Conservation (phyloP, 2,113 vertebrate genomes). For the Archilochus colubris region DNA sequence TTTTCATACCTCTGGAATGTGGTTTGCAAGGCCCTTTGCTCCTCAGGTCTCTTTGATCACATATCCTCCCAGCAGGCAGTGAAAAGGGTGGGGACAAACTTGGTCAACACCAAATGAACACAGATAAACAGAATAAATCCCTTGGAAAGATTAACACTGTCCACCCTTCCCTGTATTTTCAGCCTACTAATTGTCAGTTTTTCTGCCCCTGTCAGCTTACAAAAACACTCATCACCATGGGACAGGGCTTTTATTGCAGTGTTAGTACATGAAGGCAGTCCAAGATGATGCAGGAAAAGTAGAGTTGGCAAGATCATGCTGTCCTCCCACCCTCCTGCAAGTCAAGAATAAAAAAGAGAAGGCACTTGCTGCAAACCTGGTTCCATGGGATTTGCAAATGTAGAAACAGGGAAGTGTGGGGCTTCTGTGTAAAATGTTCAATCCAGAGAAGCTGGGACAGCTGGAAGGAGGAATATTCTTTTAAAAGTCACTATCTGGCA, state of each 20-base stretch:
- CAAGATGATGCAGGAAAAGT: neutral
- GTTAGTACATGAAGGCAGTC: rapidly evolving
- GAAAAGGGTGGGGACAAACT: neutral
- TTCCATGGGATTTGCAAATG: neutral
- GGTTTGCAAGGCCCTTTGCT: neutral
- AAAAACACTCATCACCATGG: neutral
- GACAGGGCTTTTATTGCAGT: neutral
- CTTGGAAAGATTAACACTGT: neutral
- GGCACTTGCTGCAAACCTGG: neutral
- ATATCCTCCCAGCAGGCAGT: neutral
- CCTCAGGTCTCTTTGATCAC: neutral
- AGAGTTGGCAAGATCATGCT: neutral
- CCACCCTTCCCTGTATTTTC: neutral
- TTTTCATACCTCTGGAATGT: neutral
- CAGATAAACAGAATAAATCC: neutral
- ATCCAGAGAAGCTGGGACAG: neutral
- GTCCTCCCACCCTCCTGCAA: neutral
- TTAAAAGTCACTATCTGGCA: neutral
- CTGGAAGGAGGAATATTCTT: neutral
- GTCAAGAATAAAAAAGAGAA: neutral
- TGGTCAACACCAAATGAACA: neutral
- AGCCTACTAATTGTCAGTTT: neutral
- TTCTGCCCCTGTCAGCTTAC: neutral
- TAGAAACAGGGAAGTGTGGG: rapidly evolving
- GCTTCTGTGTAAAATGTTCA: neutral